Evolutionary conservation across 2,797 vertebrate species (phyloP), one percentile per base, ranked within the genome.

Genomic region (Malurus leucopterus): DNA sequence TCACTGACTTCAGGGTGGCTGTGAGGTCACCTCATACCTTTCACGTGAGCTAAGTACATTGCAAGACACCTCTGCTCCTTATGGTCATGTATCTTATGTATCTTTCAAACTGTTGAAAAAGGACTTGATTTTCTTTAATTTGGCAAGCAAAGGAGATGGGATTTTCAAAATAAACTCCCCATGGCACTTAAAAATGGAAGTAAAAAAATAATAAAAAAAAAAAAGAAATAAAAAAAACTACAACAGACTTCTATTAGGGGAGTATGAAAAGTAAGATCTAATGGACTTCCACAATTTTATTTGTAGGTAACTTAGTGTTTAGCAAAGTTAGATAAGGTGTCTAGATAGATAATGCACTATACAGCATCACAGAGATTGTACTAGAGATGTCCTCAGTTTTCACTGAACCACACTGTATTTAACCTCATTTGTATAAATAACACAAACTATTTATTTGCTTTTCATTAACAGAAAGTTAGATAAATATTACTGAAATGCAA

Each of bases 401-500:
- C 91, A 67, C 24, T 81, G 88, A 94, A 91, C 64, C 62, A 74
- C 47, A 73, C 69, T 91, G 74, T 64, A 92, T 90, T 90, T 82
- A 75, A 78, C 61, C 77, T 84, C 44, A 90, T 93, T 92, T 90
- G 30, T 87, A 76, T 91, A 95, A 95, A 95, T 88, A 96, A 58
- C 61, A 85, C 63, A 91, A 86, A 92, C 30, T 4, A 94, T 92
- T 90, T 88, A 88, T 93, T 90, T 89, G 58, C 75, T 96, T 95
- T 94, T 84, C 32, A 58, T 83, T 44, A 51, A 87, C 72, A 55
- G 86, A 88, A 93, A 93, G 84, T 93, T 93, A 91, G 85, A 95
- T 87, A 95, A 95, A 95, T 94, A 92, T 89, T 96, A 90, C 91
- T 86, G 74, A 95, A 88, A 89, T 57, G 54, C 50, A 92, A 69